A percentile compares a stretch with the other conserved stretches of the same genome.
phyloP scores from a whole-genome alignment of 1,140 invertebrate species.

The Ceratitis capitata region DNA sequence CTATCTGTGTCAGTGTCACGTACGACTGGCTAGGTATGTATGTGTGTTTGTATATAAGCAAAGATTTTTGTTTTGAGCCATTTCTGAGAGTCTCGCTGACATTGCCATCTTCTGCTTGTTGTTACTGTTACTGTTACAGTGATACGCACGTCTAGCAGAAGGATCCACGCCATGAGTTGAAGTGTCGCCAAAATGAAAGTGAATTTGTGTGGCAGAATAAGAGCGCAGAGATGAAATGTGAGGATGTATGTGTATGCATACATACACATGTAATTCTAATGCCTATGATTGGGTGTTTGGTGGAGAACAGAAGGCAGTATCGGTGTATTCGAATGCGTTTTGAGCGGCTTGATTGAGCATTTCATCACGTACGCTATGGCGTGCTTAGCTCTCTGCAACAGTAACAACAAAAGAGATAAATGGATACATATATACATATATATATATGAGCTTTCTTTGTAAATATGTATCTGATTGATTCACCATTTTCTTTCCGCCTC shows the following conservation, averaged over 20 bases:
- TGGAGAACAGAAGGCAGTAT: too few relatives aligned
- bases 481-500: neutral
- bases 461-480: slow-evolving; percentile 9
- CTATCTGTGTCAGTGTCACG: slow-evolving; percentile 34
- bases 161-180: neutral
- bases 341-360: neutral
- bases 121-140: neutral
- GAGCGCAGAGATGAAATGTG: neutral
- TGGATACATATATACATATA: too few relatives aligned
- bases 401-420: too few relatives aligned
- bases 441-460: neutral
- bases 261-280: neutral
- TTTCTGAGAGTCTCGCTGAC: neutral
- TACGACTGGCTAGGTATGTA: neutral
- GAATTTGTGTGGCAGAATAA: neutral
- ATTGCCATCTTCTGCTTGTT: neutral
- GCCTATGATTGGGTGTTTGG: neutral
- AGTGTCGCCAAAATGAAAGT: slow-evolving; percentile 1
- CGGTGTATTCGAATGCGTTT: neutral
- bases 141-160: neutral
- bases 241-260: too few relatives aligned
- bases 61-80: neutral
- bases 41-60: too few relatives aligned
- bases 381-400: neutral
- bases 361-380: neutral